Evolutionary conservation across 2,113 vertebrate species (phyloP), one percentile per base, ranked within the genome.

Genomic region (Piprites chloris): DNA sequence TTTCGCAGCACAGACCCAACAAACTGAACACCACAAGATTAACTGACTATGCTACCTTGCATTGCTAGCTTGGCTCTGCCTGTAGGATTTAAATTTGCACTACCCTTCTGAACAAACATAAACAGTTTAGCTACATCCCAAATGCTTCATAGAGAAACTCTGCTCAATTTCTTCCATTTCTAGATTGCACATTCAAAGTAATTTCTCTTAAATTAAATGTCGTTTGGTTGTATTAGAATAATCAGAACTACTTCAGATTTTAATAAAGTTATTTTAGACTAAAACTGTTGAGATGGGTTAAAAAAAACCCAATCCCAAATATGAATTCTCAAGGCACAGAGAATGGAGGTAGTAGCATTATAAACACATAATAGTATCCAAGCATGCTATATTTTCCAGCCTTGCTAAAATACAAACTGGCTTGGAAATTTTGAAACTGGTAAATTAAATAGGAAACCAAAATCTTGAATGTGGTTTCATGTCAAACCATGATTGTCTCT

Each of bases 31-130:
- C 94, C 90, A 91, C 86, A 97, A 98, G 97, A 98, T 98, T 98
- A 98, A 98, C 95, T 96, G 96, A 97, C 94, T 97, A 75, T 97
- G 91, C 96, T 97, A 93, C 96, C 96, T 97, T 96, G 87, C 67
- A 46, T 93, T 96, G 85, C 96, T 98, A 96, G 97, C 96, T 98
- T 96, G 95, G 95, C 76, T 98, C 89, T 98, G 96, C 97, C 97
- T 97, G 95, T 95, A 98, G 97, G 97, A 98, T 97, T 98, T 98
- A 96, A 97, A 97, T 98, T 98, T 98, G 89, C n/a, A 52, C 97
- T 95, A 97, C 87, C 73, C 88, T 97, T 87, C 92, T 97, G 94
- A 98, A 97, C 93, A 97, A 97, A 95, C 96, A 95, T 96, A 96
- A 94, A 88, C 96, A 96, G 97, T 97, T 97, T 98, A 98, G 95